These are phyloP conservation scores for Agrochola lychnidis DNA, from an alignment of 2,888 invertebrate genomes.

Conservation along the genomic window DNA sequence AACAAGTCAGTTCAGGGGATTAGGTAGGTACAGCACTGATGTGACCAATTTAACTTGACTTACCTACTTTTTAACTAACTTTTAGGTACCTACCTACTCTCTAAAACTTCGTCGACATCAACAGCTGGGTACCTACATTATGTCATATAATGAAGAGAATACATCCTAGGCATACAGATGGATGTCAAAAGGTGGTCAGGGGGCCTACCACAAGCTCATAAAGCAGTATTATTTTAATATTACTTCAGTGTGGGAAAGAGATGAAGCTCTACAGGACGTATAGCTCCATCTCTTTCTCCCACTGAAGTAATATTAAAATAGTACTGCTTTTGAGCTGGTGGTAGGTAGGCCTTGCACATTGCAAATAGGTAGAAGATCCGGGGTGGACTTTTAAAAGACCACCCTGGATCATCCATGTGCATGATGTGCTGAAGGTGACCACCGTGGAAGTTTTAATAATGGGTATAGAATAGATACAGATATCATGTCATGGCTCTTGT, in stretches of 20 bases:
- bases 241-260: too few relatives aligned
- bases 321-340: too few relatives aligned
- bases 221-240: too few relatives aligned
- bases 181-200: not conserved
- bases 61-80: not conserved
- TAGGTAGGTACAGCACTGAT: not conserved
- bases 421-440: not conserved
- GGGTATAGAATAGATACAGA: not conserved
- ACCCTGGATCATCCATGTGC: not conserved
- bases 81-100: not conserved
- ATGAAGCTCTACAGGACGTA: too few relatives aligned
- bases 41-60: not conserved
- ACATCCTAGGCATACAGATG: not conserved
- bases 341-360: not conserved
- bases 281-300: too few relatives aligned
- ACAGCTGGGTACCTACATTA: not conserved
- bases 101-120: not conserved
- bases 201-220: too few relatives aligned
- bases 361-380: not conserved
- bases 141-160: not conserved
- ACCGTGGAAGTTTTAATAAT: not conserved
- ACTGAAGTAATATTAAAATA: too few relatives aligned
- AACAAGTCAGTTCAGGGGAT: not conserved
- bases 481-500: conserved; percentile 23
- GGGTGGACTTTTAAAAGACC: not conserved